phyloP scores from a whole-genome alignment of 2,888 invertebrate genomes.

The Xylota sylvarum region DNA sequence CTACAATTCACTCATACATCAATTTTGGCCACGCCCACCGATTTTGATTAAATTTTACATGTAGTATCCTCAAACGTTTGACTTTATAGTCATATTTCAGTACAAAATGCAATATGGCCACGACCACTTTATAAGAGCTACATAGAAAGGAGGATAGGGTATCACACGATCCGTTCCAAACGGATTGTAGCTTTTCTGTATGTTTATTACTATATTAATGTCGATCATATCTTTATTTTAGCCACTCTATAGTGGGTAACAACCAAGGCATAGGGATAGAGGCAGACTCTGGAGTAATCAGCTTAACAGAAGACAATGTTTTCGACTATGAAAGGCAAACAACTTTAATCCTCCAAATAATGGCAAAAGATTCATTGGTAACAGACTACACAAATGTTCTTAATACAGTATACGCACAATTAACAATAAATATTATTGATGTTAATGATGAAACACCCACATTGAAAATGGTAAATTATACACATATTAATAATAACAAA shows the following conservation, averaged over 20 bases:
- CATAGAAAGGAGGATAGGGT: too few species aligned
- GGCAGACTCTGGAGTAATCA: constrained; percentile 86
- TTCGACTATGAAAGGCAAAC: constrained; percentile 88
- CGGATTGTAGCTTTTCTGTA: too few species aligned
- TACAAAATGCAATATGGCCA: too few species aligned
- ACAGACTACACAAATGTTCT: constrained; percentile 62
- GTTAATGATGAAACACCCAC: constrained; percentile 91
- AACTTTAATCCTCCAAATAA: constrained; percentile 86
- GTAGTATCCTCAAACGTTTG: too few species aligned
- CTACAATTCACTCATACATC: too few species aligned
- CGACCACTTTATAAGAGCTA: too few species aligned
- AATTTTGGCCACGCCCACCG: too few species aligned
- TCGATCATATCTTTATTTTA: constrained; percentile 79
- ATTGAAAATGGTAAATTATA: constrained; percentile 86
- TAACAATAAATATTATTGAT: constrained; percentile 88
- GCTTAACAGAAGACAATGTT: constrained; percentile 85
- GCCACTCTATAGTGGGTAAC: constrained; percentile 86
- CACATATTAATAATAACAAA: not conserved
- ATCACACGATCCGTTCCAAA: too few species aligned
- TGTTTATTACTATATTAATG: not conserved
- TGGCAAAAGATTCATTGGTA: constrained; percentile 86
- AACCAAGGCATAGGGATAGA: constrained; percentile 86
- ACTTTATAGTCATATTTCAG: too few species aligned
- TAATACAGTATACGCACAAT: constrained; percentile 85
- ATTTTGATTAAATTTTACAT: too few species aligned